These are phyloP conservation scores for Nasonia longicornis DNA, from an alignment of 1,140 invertebrate species.

Conservation along the genomic window DNA sequence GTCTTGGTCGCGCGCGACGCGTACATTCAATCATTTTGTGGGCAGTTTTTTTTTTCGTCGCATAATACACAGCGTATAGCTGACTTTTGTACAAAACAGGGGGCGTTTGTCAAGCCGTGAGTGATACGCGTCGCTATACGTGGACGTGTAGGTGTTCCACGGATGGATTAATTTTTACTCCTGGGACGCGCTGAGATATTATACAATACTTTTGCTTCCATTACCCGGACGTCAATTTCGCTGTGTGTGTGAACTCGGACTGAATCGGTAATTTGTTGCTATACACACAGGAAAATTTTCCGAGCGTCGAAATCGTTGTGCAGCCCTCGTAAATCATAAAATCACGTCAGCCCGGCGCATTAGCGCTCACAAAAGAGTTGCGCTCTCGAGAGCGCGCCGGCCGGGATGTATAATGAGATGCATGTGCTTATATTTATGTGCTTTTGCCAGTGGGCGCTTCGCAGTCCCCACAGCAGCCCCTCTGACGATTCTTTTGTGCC, in stretches of 20 bases:
- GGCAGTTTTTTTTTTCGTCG: background rate
- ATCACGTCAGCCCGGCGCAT: background rate
- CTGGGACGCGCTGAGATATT: background rate
- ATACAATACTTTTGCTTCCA: background rate
- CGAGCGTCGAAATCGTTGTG: background rate
- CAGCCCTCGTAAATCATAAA: background rate
- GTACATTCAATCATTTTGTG: conserved; percentile 38
- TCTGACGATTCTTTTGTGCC: conserved; percentile 6
- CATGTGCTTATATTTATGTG: conserved; percentile 17
- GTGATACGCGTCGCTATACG: background rate
- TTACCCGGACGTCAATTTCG: background rate
- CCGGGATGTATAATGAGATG: conserved; percentile 26
- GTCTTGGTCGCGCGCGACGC: background rate
- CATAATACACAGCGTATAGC: background rate
- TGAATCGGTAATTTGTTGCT: conserved; percentile 1
- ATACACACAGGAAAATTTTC: background rate
- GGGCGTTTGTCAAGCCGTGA: conserved; percentile 17
- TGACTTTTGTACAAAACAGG: conserved; percentile 33
- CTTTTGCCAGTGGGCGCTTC: background rate
- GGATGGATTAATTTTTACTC: conserved; percentile 43
- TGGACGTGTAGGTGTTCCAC: background rate
- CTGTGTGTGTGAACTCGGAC: background rate
- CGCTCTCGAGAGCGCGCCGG: background rate
- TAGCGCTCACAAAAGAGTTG: conserved; percentile 2
- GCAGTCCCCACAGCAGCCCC: background rate